A percentile compares a stretch with the other conserved stretches of the same genome.
Evolutionary conservation across 2,113 vertebrate species (phyloP).

Genomic region (Toxotes chatareus): DNA sequence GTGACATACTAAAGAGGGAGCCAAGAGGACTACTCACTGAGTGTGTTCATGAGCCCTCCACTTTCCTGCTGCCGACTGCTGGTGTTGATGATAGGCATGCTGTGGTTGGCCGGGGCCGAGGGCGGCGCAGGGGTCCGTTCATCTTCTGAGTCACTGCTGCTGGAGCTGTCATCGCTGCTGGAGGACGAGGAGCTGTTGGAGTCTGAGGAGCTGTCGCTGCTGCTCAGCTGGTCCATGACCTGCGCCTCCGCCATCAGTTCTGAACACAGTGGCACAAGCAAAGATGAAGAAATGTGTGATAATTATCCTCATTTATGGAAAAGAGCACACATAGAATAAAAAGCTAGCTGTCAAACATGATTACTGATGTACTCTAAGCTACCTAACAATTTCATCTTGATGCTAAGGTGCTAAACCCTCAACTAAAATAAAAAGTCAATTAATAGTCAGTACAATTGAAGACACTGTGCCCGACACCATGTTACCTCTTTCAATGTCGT

Average conservation of each 20-base stretch:
- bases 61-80: constrained; percentile 83
- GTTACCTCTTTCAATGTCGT: constrained; percentile 96
- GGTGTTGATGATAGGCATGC: constrained; percentile 80
- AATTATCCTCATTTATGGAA: neutral
- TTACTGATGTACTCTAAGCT: neutral
- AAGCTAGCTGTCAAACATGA: neutral
- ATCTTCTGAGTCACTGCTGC: constrained; percentile 89
- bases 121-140: constrained; percentile 69
- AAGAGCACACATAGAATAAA: neutral
- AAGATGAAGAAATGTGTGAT: neutral
- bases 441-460: too few species aligned
- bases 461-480: neutral
- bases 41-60: constrained; percentile 91
- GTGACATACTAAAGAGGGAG: neutral
- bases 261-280: constrained; percentile 53
- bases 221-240: constrained; percentile 96
- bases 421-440: too few species aligned
- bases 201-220: constrained; percentile 92
- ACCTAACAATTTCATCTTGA: too few species aligned
- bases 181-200: constrained; percentile 95
- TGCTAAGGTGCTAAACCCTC: neutral
- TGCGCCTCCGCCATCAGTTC: constrained; percentile 96
- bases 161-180: constrained; percentile 91
- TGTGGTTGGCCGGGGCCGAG: constrained; percentile 73
- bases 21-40: constrained; percentile 87